Evolutionary conservation across 2,113 vertebrate species (phyloP).

Genomic region (Cyrtonyx montezumae): DNA sequence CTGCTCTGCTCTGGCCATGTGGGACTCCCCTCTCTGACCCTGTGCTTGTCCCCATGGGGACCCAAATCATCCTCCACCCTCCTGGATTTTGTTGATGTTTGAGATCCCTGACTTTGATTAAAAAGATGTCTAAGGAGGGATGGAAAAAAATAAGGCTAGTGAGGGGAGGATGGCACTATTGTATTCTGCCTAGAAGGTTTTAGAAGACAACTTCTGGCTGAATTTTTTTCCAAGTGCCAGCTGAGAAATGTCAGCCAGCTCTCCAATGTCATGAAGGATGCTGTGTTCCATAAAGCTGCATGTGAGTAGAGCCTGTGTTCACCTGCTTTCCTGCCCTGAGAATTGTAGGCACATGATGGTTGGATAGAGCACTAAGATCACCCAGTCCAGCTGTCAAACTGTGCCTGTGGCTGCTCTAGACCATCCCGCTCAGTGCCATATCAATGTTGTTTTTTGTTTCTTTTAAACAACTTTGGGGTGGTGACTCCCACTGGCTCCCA

Average conservation of each 20-base stretch:
- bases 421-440: too few species aligned
- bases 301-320: not conserved
- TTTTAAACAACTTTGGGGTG: too few species aligned
- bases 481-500: too few species aligned
- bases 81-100: not conserved
- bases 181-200: not conserved
- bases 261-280: slow-evolving; percentile 28
- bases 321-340: not conserved
- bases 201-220: not conserved
- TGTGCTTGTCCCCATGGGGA: not conserved
- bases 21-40: not conserved
- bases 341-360: too few species aligned
- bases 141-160: not conserved
- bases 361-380: too few species aligned
- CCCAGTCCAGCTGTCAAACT: too few species aligned
- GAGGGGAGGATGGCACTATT: not conserved
- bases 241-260: slow-evolving; percentile 6
- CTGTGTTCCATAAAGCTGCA: not conserved
- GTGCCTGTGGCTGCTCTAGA: too few species aligned
- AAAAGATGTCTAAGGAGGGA: not conserved
- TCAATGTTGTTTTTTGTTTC: too few species aligned
- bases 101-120: not conserved
- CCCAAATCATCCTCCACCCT: not conserved
- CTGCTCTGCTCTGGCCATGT: not conserved
- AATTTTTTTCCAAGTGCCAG: not conserved